These are phyloP conservation scores for Tachysurus vachellii DNA, from an alignment of 2,113 vertebrate genomes.

Conservation along the genomic window DNA sequence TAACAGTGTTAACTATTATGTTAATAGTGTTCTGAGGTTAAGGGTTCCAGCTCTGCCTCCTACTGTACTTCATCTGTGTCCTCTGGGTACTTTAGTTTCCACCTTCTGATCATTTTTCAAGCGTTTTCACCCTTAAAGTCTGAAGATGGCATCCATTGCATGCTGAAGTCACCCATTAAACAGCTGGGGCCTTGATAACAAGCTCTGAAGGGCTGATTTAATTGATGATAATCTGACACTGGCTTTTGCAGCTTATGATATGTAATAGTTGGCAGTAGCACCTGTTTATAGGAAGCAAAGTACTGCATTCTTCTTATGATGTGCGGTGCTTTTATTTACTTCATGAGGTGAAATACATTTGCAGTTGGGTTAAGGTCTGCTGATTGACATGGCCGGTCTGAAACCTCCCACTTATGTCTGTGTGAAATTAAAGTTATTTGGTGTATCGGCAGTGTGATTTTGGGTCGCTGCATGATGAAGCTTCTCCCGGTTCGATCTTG, in stretches of 20 bases:
- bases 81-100: no score
- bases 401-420: not conserved
- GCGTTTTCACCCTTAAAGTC: constrained; percentile 48
- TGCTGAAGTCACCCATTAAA: constrained; percentile 8
- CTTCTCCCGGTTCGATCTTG: not conserved
- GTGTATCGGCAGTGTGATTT: not conserved
- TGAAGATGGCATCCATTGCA: not conserved
- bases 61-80: not conserved
- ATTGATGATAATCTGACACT: constrained; percentile 5
- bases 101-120: constrained; percentile 38
- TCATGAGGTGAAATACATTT: not conserved
- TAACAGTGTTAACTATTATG: no score
- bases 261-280: no score
- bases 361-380: not conserved
- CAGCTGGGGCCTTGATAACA: not conserved
- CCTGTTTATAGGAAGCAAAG: not conserved
- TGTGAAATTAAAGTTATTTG: not conserved
- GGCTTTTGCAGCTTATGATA: not conserved
- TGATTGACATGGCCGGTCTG: not conserved
- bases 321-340: not conserved
- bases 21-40: no score
- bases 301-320: not conserved
- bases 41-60: not conserved
- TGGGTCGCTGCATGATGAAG: not conserved
- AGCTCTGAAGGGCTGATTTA: not conserved